phyloP scores from a whole-genome alignment of 1,140 invertebrate genomes.

The Drosophila bifasciata region DNA sequence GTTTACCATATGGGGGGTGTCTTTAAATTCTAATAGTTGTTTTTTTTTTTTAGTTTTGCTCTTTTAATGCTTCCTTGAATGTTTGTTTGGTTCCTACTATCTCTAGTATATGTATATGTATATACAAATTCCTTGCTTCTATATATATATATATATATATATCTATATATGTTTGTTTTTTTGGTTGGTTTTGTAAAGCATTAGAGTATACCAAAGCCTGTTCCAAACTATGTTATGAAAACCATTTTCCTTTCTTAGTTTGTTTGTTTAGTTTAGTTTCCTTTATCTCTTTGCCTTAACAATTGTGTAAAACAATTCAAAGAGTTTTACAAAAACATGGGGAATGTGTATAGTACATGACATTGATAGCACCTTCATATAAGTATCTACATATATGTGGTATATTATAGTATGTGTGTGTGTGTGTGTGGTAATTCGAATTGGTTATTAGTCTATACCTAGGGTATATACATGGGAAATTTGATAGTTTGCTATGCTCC shows the following conservation, averaged over 20 bases:
- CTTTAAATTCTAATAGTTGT: conserved; percentile 63
- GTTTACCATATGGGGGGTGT: conserved; percentile 15
- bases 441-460: conserved; percentile 19
- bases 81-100: conserved; percentile 41
- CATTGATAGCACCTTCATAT: conserved; percentile 74
- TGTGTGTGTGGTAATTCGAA: conserved; percentile 13
- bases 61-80: conserved; percentile 43
- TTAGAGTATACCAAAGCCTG: conserved; percentile 83
- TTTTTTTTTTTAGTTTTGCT: conserved; percentile 26
- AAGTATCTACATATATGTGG: conserved; percentile 45
- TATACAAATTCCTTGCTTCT: conserved; percentile 58
- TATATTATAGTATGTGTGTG: background rate
- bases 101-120: conserved; percentile 43
- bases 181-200: conserved; percentile 77
- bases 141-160: conserved; percentile 11
- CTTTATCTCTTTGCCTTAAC: conserved; percentile 3
- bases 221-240: conserved; percentile 67
- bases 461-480: conserved; percentile 36
- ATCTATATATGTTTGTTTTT: conserved; percentile 37
- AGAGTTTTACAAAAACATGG: conserved; percentile 36
- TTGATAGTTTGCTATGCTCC: conserved; percentile 50
- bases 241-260: conserved; percentile 44
- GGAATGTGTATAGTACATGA: conserved; percentile 69
- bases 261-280: background rate
- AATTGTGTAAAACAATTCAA: conserved; percentile 27